Conservation (phyloP, 2,797 vertebrate species). For the Echiichthys vipera region DNA sequence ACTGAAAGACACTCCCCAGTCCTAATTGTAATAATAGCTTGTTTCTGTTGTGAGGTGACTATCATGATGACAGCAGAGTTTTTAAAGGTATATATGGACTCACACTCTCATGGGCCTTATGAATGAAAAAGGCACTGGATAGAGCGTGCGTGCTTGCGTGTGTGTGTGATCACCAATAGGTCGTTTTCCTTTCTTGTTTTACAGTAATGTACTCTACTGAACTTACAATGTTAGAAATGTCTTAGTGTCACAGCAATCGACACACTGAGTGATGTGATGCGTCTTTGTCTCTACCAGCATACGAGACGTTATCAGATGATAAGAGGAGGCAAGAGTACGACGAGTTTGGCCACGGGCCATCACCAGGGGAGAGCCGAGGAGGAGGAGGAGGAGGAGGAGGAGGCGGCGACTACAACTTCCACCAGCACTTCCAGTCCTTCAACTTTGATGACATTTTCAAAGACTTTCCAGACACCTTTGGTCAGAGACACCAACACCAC, state of each 20-base stretch:
- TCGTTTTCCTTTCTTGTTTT: not conserved
- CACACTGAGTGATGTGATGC: not conserved
- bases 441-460: constrained; percentile 96
- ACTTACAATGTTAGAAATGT: not conserved
- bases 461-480: constrained; percentile 91
- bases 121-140: not conserved
- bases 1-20: constrained; percentile 9
- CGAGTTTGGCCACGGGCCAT: constrained; percentile 85
- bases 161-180: too few species aligned
- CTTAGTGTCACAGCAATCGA: not conserved
- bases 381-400: constrained; percentile 51
- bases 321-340: constrained; percentile 92
- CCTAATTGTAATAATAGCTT: not conserved
- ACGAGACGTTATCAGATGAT: constrained; percentile 93
- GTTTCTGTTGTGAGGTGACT: not conserved
- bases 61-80: not conserved
- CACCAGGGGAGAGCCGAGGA: constrained; percentile 73
- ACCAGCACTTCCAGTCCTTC: constrained; percentile 88
- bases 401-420: constrained; percentile 81
- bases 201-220: not conserved
- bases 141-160: too few species aligned
- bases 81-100: not conserved
- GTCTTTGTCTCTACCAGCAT: constrained; percentile 84
- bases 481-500: constrained; percentile 86
- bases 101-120: not conserved